Percentiles rank a stretch among this genome's conserved stretches.
These are phyloP conservation scores for Catharus fuscescens DNA, from an alignment of 2,113 vertebrate species.

Conservation along the genomic window DNA sequence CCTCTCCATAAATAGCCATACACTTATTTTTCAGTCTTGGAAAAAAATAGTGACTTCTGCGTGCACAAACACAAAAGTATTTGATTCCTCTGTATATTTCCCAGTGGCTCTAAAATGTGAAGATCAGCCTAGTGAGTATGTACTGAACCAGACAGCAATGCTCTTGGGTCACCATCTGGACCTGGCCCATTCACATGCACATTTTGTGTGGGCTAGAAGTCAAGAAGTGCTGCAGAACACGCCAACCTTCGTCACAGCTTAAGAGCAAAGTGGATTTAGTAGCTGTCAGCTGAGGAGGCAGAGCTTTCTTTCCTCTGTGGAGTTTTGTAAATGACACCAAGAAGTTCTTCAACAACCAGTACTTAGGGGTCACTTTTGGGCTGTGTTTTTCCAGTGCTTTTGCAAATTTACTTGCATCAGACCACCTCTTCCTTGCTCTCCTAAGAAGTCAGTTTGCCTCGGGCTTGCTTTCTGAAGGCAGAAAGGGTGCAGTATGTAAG, in stretches of 20 bases:
- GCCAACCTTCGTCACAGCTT: background rate
- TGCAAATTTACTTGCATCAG: background rate
- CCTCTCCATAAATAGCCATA: background rate
- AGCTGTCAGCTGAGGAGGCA: background rate
- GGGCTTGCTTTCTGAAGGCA: background rate
- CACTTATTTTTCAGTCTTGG: background rate
- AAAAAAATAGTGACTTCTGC: background rate
- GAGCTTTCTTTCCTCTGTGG: background rate
- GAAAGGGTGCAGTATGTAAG: background rate
- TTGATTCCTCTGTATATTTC: background rate
- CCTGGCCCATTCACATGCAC: background rate
- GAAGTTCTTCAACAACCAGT: background rate
- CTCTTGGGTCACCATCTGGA: background rate
- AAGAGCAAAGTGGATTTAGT: background rate
- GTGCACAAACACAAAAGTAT: background rate
- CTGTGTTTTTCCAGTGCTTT: background rate
- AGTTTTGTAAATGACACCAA: background rate
- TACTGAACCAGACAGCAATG: background rate
- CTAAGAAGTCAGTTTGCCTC: background rate
- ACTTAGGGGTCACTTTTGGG: background rate
- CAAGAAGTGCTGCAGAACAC: rapidly evolving
- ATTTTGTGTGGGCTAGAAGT: background rate
- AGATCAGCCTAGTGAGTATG: background rate
- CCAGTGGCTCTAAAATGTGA: background rate
- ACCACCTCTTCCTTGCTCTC: background rate